These are phyloP conservation scores for Apocrypta bakeri DNA, from an alignment of 1,140 invertebrate genomes.

Conservation along the genomic window DNA sequence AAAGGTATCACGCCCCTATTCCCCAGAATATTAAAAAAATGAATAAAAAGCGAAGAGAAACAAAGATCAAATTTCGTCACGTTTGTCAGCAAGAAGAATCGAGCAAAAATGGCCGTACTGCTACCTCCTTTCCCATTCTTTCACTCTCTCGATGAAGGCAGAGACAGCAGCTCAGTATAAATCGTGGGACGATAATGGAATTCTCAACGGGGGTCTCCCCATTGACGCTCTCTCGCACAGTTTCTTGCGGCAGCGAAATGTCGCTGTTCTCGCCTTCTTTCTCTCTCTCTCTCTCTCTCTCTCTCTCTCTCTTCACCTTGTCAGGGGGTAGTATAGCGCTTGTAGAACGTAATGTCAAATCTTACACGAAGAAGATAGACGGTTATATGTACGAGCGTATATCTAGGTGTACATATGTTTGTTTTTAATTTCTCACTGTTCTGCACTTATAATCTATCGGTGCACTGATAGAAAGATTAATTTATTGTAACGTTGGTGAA, in stretches of 20 bases:
- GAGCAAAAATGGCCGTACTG: conserved; percentile 33
- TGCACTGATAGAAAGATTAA: too few species aligned
- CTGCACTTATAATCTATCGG: too few species aligned
- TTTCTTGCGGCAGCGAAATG: conserved; percentile 62
- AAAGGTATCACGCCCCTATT: background rate
- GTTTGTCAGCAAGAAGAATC: conserved; percentile 44
- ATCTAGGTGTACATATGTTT: too few species aligned
- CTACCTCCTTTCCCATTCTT: background rate
- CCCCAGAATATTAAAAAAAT: conserved; percentile 37
- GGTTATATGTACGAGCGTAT: conserved; percentile 25
- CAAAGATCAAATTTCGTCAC: conserved; percentile 49
- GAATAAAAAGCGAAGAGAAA: background rate
- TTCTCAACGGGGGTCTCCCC: conserved; percentile 66
- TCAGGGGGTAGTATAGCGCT: conserved; percentile 34
- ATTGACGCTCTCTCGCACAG: conserved; percentile 58
- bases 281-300: background rate
- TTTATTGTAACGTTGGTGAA: too few species aligned
- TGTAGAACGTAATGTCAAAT: background rate
- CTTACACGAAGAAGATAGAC: conserved; percentile 13
- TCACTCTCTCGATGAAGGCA: background rate
- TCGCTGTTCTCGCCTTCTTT: conserved; percentile 51
- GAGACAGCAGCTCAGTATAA: conserved; percentile 54
- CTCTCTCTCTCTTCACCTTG: background rate
- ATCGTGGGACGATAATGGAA: conserved; percentile 72
- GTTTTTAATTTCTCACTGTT: too few species aligned